Percentiles rank a stretch among this genome's conserved stretches.
phyloP scores from a whole-genome alignment of 2,888 invertebrate species.

The Hirudinaria manillensis region DNA sequence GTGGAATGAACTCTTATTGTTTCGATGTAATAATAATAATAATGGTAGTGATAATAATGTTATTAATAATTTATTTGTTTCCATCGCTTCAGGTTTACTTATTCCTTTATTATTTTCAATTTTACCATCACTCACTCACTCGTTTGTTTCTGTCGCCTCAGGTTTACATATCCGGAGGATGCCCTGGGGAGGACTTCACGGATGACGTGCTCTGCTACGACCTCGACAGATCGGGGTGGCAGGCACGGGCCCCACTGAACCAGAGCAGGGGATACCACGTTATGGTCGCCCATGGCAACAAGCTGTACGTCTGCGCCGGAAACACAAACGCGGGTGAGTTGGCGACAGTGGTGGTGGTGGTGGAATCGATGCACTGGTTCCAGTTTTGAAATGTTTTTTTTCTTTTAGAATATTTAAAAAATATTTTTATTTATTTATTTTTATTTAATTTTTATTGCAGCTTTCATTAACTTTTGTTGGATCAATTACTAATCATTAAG shows the following conservation, averaged over 20 bases:
- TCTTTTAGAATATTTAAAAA: no score
- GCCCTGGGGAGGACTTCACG: slow-evolving; percentile 42
- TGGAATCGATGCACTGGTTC: no score
- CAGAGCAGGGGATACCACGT: slow-evolving; percentile 42
- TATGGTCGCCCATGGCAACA: slow-evolving; percentile 38
- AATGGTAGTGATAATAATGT: no score
- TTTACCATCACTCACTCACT: neutral
- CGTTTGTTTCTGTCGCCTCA: neutral
- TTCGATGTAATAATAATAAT: no score
- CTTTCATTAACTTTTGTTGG: neutral
- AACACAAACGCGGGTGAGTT: slow-evolving; percentile 40
- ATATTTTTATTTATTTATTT: neutral
- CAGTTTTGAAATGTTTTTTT: no score
- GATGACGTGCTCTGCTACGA: slow-evolving; percentile 41
- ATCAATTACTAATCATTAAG: neutral
- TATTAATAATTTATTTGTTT: no score
- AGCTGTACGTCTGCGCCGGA: slow-evolving; percentile 40
- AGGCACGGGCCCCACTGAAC: slow-evolving; percentile 37
- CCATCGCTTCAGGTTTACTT: no score
- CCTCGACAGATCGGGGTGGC: slow-evolving; percentile 36
- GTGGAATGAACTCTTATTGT: no score
- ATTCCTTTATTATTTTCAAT: neutral
- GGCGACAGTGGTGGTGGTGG: neutral
- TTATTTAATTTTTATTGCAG: neutral
- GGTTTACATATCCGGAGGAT: slow-evolving; percentile 40